Conservation (phyloP, 2,888 invertebrate species). For the Dasypogon diadema region DNA sequence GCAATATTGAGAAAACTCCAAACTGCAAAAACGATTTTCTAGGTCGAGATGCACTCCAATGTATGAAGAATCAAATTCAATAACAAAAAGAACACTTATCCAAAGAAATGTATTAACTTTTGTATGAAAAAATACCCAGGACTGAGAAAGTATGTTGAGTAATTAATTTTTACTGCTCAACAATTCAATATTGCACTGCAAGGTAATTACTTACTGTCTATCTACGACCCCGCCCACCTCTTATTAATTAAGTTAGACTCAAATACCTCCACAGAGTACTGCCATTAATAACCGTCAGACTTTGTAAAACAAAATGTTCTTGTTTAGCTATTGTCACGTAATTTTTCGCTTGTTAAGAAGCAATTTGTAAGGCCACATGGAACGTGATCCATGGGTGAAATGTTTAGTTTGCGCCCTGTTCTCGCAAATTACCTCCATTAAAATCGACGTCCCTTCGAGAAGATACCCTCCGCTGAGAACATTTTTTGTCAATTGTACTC, state of each 20-base stretch:
- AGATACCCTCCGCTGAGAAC: not conserved
- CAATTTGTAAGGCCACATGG: conserved; percentile 40
- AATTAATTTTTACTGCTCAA: no score
- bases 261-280: conserved; percentile 8
- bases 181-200: no score
- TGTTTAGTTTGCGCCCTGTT: conserved; percentile 2
- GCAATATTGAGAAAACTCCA: no score
- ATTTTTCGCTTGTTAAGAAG: conserved; percentile 43
- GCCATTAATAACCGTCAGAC: conserved; percentile 29
- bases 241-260: conserved; percentile 29
- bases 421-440: conserved; percentile 31
- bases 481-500: conserved; percentile 32
- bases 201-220: not conserved
- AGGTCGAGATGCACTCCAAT: no score
- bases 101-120: no score
- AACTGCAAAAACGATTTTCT: no score
- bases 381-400: conserved; percentile 32
- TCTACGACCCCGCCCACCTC: not conserved
- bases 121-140: no score
- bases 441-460: not conserved
- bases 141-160: no score
- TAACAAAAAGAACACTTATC: no score
- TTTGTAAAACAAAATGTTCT: not conserved
- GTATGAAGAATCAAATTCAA: no score
- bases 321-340: conserved; percentile 36